These are phyloP conservation scores for Agonopterix alstromeriana DNA, from an alignment of 2,888 invertebrate species.

Conservation along the genomic window DNA sequence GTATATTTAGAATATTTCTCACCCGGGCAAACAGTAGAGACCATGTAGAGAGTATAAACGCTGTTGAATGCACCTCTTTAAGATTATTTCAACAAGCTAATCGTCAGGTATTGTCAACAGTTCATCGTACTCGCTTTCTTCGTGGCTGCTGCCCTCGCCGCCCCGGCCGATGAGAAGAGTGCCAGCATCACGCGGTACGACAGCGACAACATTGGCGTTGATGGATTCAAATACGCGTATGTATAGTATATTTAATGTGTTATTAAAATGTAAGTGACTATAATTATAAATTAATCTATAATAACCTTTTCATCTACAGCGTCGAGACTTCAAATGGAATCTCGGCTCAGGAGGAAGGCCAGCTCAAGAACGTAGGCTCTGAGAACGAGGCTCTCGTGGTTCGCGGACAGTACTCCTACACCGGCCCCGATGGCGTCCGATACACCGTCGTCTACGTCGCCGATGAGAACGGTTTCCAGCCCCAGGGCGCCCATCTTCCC, in stretches of 20 bases:
- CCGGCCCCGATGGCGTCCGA: slow-evolving; percentile 53
- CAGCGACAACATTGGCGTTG: slow-evolving; percentile 45
- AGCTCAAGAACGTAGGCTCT: slow-evolving; percentile 55
- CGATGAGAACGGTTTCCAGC: slow-evolving; percentile 72
- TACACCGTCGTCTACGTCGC: slow-evolving; percentile 69
- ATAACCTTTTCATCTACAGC: slow-evolving; percentile 14
- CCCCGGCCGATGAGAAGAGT: slow-evolving; percentile 35
- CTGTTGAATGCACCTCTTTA: no score
- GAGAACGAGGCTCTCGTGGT: slow-evolving; percentile 62
- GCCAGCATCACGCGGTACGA: slow-evolving; percentile 29
- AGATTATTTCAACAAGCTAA: no score
- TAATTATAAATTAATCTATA: no score
- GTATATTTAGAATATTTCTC: no score
- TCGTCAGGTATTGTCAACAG: slow-evolving; percentile 23
- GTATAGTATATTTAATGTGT: slow-evolving; percentile 12
- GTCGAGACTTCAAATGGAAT: slow-evolving; percentile 54
- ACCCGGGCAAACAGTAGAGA: no score
- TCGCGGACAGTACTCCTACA: slow-evolving; percentile 65
- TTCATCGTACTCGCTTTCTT: slow-evolving; percentile 55
- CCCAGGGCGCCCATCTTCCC: slow-evolving; percentile 48
- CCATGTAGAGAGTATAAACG: no score
- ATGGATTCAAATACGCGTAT: slow-evolving; percentile 43
- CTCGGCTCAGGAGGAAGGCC: slow-evolving; percentile 33
- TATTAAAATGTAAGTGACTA: no score
- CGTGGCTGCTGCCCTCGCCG: slow-evolving; percentile 43